A percentile compares a stretch with the other conserved stretches of the same genome.
Conservation (phyloP, 2,888 invertebrate species). For the Psylliodes chrysocephalus region DNA sequence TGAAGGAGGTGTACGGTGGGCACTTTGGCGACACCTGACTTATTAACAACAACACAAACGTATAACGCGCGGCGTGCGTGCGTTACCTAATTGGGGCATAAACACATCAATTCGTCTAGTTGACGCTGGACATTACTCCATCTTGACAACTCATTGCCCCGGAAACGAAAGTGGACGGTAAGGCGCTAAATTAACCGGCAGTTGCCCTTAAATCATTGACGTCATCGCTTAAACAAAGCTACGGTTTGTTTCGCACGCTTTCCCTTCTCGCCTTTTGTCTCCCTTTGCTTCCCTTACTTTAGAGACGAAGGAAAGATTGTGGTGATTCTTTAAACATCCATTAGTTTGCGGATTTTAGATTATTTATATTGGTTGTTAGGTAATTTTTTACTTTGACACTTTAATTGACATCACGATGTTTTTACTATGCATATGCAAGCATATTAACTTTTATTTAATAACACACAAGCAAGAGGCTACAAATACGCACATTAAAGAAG, state of each 20-base stretch:
- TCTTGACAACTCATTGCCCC: constrained; percentile 55
- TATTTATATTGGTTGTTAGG: too few relatives aligned
- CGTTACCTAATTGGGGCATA: constrained; percentile 56
- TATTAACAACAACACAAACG: constrained; percentile 51
- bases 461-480: too few relatives aligned
- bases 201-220: constrained; percentile 17
- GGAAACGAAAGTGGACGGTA: constrained; percentile 54
- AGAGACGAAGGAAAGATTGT: background rate
- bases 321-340: too few relatives aligned
- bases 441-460: too few relatives aligned
- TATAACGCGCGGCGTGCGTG: constrained; percentile 52
- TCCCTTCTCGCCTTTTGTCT: background rate
- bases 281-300: too few relatives aligned
- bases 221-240: constrained; percentile 18
- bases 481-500: too few relatives aligned
- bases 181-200: constrained; percentile 49
- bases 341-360: too few relatives aligned
- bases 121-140: constrained; percentile 58
- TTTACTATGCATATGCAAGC: too few relatives aligned
- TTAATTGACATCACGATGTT: too few relatives aligned
- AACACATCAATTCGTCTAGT: constrained; percentile 61
- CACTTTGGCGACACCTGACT: constrained; percentile 22
- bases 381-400: too few relatives aligned
- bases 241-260: background rate
- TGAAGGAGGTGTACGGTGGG: background rate